A percentile compares a stretch with the other conserved stretches of the same genome.
Conservation (phyloP, 2,113 vertebrate species). For the Meleagris gallopavo region DNA sequence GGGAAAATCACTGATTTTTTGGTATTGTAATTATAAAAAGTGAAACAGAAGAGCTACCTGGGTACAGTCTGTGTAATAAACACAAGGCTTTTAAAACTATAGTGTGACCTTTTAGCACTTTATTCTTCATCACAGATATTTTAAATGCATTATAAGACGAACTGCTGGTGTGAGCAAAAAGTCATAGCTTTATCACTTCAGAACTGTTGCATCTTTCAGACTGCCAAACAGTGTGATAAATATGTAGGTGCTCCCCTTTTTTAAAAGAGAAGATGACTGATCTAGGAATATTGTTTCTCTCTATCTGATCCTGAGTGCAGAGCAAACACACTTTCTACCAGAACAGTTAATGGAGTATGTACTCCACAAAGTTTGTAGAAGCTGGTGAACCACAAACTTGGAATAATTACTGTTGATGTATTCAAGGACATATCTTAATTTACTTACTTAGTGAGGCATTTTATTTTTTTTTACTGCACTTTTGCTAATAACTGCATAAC, state of each 20-base stretch:
- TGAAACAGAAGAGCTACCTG: not conserved
- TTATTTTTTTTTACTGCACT: not conserved
- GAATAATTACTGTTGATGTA: not conserved
- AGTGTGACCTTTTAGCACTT: not conserved
- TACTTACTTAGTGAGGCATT: not conserved
- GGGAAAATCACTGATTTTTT: not conserved
- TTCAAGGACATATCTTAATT: not conserved
- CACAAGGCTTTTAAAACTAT: not conserved
- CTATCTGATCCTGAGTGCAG: not conserved
- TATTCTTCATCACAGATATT: not conserved
- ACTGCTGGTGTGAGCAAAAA: not conserved
- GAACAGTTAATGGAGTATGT: not conserved
- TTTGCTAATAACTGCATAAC: not conserved
- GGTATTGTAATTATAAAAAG: not conserved
- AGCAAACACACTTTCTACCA: not conserved
- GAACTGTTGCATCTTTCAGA: not conserved
- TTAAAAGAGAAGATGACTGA: not conserved
- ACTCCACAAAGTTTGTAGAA: not conserved
- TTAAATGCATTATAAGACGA: not conserved
- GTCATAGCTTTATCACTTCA: not conserved
- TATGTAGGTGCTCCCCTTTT: not conserved
- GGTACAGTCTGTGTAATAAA: not conserved
- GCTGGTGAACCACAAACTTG: not conserved
- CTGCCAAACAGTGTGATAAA: not conserved
- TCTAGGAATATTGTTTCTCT: not conserved